These are phyloP conservation scores for Zhuqinia jingwanae DNA, from an alignment of 2,888 invertebrate species.

Conservation along the genomic window DNA sequence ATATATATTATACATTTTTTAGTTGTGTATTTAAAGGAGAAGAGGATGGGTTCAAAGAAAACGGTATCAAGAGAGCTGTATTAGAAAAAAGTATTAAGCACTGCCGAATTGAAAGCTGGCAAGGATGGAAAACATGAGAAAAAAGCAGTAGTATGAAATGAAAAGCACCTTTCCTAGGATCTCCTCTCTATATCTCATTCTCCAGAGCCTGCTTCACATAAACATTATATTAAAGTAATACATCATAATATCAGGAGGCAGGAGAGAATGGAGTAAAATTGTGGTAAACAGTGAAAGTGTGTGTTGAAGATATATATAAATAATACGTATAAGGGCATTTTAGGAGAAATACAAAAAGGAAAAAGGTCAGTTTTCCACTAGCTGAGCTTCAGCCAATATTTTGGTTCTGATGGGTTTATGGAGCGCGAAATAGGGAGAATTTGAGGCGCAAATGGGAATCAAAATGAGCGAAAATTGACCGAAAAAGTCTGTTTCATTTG, in stretches of 20 bases:
- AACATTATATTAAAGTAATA: conserved; percentile 71
- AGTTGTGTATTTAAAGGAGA: conserved; percentile 50
- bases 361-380: conserved; percentile 74
- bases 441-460: conserved; percentile 74
- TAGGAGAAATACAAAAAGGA: background rate
- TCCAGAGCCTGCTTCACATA: conserved; percentile 65
- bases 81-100: conserved; percentile 30
- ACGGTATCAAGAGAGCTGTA: conserved; percentile 63
- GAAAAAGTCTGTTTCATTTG: conserved; percentile 74
- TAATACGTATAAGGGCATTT: conserved; percentile 57
- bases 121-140: conserved; percentile 31
- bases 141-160: conserved; percentile 35
- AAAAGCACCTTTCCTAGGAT: conserved; percentile 35
- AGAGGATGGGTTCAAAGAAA: conserved; percentile 61
- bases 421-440: conserved; percentile 74
- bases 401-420: conserved; percentile 77
- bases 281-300: conserved; percentile 59
- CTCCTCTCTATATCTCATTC: conserved; percentile 32
- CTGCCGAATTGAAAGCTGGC: conserved; percentile 35
- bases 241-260: conserved; percentile 69
- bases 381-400: conserved; percentile 71
- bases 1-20: conserved; percentile 18
- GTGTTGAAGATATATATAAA: conserved; percentile 29
- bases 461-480: conserved; percentile 78
- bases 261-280: conserved; percentile 53